phyloP scores from a whole-genome alignment of 2,888 invertebrate genomes.

The Meghimatium bilineatum region DNA sequence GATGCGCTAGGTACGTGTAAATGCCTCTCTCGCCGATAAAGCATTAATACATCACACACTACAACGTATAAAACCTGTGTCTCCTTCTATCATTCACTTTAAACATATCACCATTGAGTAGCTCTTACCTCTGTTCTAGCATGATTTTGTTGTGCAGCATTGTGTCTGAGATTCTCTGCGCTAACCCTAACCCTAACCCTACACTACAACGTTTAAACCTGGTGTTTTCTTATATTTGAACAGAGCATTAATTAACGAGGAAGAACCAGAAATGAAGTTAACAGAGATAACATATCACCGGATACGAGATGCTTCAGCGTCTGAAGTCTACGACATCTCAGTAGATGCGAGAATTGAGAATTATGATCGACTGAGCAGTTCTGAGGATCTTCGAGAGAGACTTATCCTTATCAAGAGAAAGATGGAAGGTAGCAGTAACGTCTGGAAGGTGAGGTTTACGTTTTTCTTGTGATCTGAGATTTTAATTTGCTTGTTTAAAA shows the following conservation, averaged over 20 bases:
- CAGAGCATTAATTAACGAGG: not conserved
- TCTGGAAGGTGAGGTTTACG: not conserved
- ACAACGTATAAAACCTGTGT: too few relatives aligned
- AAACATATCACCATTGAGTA: too few relatives aligned
- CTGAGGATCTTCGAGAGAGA: constrained; percentile 26
- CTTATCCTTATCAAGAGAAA: constrained; percentile 40
- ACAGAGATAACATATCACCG: not conserved
- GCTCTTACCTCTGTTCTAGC: too few relatives aligned
- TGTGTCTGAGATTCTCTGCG: too few relatives aligned
- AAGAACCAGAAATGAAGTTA: not conserved
- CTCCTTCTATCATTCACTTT: too few relatives aligned
- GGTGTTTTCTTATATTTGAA: not conserved
- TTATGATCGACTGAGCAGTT: constrained; percentile 1
- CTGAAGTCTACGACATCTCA: constrained; percentile 1
- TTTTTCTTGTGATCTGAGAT: not conserved
- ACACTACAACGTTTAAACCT: too few relatives aligned
- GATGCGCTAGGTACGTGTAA: too few relatives aligned
- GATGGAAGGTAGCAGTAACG: constrained; percentile 5
- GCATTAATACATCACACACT: too few relatives aligned
- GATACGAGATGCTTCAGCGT: not conserved
- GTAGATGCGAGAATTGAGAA: not conserved
- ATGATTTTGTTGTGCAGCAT: too few relatives aligned
- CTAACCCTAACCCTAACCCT: too few relatives aligned
- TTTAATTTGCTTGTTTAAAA: not conserved
- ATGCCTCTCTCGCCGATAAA: too few relatives aligned